Conservation (phyloP, 92 coral and sea anemone genomes). For the Scolanthus callimorphus region DNA sequence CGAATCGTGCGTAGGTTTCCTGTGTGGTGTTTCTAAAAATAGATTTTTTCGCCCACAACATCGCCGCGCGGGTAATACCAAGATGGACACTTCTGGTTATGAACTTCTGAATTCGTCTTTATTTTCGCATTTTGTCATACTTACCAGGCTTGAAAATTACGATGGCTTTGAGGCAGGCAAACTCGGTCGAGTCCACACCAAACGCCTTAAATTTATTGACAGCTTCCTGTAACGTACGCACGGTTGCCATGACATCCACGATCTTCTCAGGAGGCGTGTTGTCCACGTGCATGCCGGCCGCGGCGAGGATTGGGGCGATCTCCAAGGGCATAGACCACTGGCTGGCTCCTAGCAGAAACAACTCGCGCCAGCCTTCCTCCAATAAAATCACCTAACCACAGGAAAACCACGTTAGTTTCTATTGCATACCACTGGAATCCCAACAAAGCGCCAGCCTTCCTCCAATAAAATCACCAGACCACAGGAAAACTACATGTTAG, state of each 20-base stretch:
- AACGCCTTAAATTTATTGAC: slow-evolving; percentile 86
- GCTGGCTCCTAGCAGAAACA: slow-evolving; percentile 92
- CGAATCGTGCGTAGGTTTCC: too few relatives aligned
- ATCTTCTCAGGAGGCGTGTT: slow-evolving; percentile 96
- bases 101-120: too few relatives aligned
- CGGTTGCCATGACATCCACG: slow-evolving; percentile 97
- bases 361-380: slow-evolving; percentile 98
- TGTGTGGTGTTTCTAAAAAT: too few relatives aligned
- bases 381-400: slow-evolving; percentile 80
- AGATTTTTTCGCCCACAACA: too few relatives aligned
- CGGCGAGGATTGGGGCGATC: slow-evolving; percentile 96
- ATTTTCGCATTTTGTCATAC: too few relatives aligned
- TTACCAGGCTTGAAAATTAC: slow-evolving; percentile 93
- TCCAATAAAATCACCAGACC: slow-evolving; percentile 83
- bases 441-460: slow-evolving; percentile 98
- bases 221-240: slow-evolving; percentile 93
- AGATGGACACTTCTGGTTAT: too few relatives aligned
- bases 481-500: too few relatives aligned
- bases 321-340: slow-evolving; percentile 96
- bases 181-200: slow-evolving; percentile 91
- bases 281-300: slow-evolving; percentile 98
- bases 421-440: too few relatives aligned
- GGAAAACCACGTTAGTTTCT: too few relatives aligned
- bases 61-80: too few relatives aligned
- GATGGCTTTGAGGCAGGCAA: slow-evolving; percentile 94